Conservation (phyloP, 2,797 vertebrate genomes). For the Hyperoplus lanceolatus region DNA sequence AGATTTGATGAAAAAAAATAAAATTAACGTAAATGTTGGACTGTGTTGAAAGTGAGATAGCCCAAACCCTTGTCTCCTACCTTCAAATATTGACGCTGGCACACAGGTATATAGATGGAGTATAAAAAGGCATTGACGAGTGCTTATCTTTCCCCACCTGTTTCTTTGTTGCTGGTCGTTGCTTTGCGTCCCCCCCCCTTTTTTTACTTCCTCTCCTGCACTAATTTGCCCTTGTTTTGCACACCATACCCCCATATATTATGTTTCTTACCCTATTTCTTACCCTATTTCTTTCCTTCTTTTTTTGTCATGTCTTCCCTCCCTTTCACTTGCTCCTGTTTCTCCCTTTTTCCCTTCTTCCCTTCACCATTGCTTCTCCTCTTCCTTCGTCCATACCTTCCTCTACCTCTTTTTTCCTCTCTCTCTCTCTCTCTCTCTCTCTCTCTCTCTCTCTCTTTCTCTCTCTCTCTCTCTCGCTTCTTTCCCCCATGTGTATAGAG, state of each 20-base stretch:
- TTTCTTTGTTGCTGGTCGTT: constrained; percentile 51
- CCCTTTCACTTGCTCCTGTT: too few relatives aligned
- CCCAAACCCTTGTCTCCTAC: constrained; percentile 59
- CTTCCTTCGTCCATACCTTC: neutral
- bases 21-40: neutral
- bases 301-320: constrained; percentile 36
- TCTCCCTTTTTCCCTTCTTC: neutral
- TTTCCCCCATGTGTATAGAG: constrained; percentile 84
- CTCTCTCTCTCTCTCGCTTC: constrained; percentile 12
- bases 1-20: neutral
- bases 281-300: constrained; percentile 43
- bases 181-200: constrained; percentile 38
- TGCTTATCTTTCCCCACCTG: constrained; percentile 52
- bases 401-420: constrained; percentile 24
- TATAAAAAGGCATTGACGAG: constrained; percentile 57
- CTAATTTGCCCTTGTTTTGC: constrained; percentile 66
- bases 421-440: constrained; percentile 26
- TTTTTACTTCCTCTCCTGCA: constrained; percentile 67
- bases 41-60: constrained; percentile 71
- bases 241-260: constrained; percentile 46
- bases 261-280: constrained; percentile 51
- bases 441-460: constrained; percentile 13
- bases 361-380: neutral
- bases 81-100: constrained; percentile 45
- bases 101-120: constrained; percentile 34